Conservation (phyloP, 2,113 vertebrate genomes). For the Nycticebus coucang region DNA sequence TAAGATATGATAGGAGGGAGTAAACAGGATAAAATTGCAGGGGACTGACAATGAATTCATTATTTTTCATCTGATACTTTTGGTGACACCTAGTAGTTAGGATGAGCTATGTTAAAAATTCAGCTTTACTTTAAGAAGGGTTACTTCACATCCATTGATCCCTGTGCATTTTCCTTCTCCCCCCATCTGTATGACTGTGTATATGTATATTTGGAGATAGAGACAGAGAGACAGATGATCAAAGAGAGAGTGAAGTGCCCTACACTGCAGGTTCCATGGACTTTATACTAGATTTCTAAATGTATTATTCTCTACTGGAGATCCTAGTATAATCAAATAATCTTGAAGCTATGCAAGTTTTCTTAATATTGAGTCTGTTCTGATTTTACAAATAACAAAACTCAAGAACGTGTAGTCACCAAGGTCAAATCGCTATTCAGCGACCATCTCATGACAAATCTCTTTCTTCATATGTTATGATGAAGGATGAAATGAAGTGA, state of each 20-base stretch:
- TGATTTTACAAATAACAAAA: neutral
- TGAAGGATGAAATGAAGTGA: conserved; percentile 26
- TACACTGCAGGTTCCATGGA: neutral
- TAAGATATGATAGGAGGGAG: neutral
- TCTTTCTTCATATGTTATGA: neutral
- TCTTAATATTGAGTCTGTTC: neutral
- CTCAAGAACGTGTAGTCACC: neutral
- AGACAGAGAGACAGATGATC: neutral
- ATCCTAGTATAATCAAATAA: neutral
- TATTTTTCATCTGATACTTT: neutral
- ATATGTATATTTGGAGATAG: neutral
- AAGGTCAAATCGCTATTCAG: neutral
- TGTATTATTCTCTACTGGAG: neutral
- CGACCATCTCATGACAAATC: neutral
- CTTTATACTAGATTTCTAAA: neutral
- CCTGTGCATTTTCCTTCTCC: neutral
- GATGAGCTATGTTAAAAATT: neutral
- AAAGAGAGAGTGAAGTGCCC: neutral
- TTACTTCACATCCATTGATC: neutral
- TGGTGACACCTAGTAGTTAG: neutral
- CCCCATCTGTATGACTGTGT: neutral
- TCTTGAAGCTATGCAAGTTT: neutral
- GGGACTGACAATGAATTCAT: neutral
- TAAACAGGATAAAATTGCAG: neutral
- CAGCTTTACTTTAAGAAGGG: neutral